These are phyloP conservation scores for Picus viridis DNA, from an alignment of 2,797 vertebrate species.

Conservation along the genomic window DNA sequence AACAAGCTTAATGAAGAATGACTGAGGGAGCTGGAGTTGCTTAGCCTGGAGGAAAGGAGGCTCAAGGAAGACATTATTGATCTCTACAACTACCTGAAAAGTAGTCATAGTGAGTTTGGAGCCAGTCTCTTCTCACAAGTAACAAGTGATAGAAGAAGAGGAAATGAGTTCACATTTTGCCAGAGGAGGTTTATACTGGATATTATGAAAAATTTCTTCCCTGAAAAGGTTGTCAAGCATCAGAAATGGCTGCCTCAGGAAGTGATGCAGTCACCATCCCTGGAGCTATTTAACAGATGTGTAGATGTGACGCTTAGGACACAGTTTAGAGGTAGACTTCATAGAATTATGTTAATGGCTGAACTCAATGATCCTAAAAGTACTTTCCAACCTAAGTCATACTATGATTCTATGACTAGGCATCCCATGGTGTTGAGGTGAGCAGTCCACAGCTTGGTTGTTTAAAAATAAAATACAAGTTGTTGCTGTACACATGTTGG, in stretches of 20 bases:
- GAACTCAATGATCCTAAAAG: not conserved
- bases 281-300: not conserved
- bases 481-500: not conserved
- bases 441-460: not conserved
- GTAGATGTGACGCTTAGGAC: not conserved
- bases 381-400: not conserved
- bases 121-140: not conserved
- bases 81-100: not conserved
- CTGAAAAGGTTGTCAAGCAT: not conserved
- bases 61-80: accelerated
- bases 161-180: not conserved
- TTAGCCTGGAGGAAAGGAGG: not conserved
- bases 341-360: not conserved
- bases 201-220: not conserved
- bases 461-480: slow-evolving; percentile 6
- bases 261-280: not conserved
- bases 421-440: not conserved
- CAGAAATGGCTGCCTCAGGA: not conserved
- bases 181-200: not conserved
- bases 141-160: not conserved
- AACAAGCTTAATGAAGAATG: not conserved
- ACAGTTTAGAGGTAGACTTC: not conserved
- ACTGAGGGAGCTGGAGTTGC: not conserved
- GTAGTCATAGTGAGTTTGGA: accelerated
- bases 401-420: not conserved